Evolutionary conservation across 2,797 vertebrate species (phyloP).

Genomic region (Cossypha polioptera): DNA sequence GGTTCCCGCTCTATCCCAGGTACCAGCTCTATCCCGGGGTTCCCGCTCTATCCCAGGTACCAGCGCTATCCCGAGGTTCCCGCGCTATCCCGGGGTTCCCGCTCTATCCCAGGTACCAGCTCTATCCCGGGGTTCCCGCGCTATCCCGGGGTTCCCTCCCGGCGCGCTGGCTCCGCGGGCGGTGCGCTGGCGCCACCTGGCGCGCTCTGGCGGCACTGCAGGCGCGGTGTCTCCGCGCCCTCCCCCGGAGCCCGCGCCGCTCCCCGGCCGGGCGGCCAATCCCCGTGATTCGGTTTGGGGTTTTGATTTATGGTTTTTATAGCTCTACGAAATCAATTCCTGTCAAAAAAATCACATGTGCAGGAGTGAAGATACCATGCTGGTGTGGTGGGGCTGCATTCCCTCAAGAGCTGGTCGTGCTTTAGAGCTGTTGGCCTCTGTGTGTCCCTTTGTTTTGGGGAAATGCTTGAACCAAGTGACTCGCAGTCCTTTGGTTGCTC

Average conservation of each 20-base stretch:
- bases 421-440: background rate
- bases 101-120: too few species aligned
- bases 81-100: too few species aligned
- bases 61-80: too few species aligned
- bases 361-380: rapidly evolving
- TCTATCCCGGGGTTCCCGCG: too few species aligned
- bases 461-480: background rate
- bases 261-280: too few species aligned
- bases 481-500: background rate
- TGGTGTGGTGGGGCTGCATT: background rate
- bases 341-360: background rate
- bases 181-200: background rate
- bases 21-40: too few species aligned
- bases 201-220: background rate
- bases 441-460: background rate
- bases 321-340: background rate
- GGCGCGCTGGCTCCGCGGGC: rapidly evolving
- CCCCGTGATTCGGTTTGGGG: background rate
- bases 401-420: background rate
- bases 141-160: too few species aligned
- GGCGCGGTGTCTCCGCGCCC: background rate
- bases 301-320: background rate
- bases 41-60: too few species aligned
- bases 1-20: too few species aligned
- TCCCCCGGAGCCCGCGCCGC: background rate